A percentile compares a stretch with the other conserved stretches of the same genome.
phyloP scores from a whole-genome alignment of 2,797 vertebrate species.

The Dromococcyx pavoninus region DNA sequence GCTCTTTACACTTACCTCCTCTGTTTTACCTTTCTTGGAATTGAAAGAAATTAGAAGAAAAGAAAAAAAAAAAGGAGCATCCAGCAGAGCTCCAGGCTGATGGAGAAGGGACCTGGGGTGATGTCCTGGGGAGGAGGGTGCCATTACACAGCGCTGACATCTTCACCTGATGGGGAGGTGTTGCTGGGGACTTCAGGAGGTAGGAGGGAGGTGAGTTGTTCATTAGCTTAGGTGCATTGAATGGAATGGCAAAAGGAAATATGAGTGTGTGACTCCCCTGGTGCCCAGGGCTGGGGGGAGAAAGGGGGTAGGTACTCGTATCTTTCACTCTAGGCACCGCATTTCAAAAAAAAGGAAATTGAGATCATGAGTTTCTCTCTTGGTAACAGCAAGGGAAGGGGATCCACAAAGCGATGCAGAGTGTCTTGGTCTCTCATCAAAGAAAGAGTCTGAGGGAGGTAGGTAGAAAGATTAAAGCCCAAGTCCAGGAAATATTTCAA shows the following conservation, averaged over 20 bases:
- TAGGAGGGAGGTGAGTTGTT: no score
- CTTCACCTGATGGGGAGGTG: background rate
- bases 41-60: background rate
- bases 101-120: background rate
- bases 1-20: background rate
- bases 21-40: background rate
- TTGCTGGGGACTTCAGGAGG: background rate
- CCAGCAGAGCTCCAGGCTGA: background rate
- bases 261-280: background rate
- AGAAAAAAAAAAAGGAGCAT: background rate
- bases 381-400: background rate
- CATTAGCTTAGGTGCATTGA: background rate
- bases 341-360: background rate
- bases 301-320: background rate
- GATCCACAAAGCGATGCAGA: background rate
- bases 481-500: background rate
- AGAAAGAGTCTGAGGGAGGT: background rate
- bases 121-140: background rate
- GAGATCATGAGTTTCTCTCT: background rate
- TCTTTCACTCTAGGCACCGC: background rate
- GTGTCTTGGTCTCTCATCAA: background rate
- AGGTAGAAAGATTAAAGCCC: background rate
- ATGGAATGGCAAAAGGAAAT: background rate
- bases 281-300: background rate
- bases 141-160: rapidly evolving